These are phyloP conservation scores for Epizoanthus scotinus DNA, from an alignment of 92 coral and sea anemone species.

Conservation along the genomic window DNA sequence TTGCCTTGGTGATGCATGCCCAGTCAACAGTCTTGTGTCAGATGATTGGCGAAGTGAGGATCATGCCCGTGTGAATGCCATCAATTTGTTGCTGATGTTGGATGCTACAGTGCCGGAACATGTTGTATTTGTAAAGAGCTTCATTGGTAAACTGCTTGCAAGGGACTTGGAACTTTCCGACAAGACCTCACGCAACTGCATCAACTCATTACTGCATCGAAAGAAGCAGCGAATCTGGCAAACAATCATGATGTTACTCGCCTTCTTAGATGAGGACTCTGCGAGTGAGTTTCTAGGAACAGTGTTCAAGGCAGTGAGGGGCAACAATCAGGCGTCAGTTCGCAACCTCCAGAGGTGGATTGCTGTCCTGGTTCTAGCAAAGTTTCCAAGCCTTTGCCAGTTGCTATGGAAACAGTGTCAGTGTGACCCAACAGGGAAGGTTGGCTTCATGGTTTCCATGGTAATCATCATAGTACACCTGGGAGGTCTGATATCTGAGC, in stretches of 20 bases:
- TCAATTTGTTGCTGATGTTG: conserved; percentile 68
- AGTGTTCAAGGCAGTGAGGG: conserved; percentile 55
- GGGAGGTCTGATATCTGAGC: conserved; percentile 59
- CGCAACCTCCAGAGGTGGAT: conserved; percentile 85
- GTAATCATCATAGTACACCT: conserved; percentile 69
- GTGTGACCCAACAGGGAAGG: conserved; percentile 55
- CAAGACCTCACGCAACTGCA: conserved; percentile 59
- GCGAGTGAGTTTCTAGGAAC: conserved; percentile 55
- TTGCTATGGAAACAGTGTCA: conserved; percentile 73
- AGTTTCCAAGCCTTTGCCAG: conserved; percentile 53
- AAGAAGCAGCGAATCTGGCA: conserved; percentile 94
- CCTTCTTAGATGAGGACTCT: conserved; percentile 58
- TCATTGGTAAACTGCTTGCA: conserved; percentile 53
- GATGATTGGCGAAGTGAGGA: conserved; percentile 72
- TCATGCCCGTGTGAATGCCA: conserved; percentile 78
- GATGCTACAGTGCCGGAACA: conserved; percentile 48
- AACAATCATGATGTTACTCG: conserved; percentile 60
- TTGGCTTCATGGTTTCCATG: conserved; percentile 71
- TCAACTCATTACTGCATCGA: conserved; percentile 81
- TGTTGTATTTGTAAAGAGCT: conserved; percentile 45
- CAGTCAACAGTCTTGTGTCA: conserved; percentile 47
- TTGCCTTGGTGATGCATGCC: conserved; percentile 59
- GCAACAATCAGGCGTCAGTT: conserved; percentile 80
- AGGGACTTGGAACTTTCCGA: conserved; percentile 55
- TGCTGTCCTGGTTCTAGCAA: conserved; percentile 58